Conservation (phyloP, 2,797 vertebrate species). For the Bradypodion pumilum region DNA sequence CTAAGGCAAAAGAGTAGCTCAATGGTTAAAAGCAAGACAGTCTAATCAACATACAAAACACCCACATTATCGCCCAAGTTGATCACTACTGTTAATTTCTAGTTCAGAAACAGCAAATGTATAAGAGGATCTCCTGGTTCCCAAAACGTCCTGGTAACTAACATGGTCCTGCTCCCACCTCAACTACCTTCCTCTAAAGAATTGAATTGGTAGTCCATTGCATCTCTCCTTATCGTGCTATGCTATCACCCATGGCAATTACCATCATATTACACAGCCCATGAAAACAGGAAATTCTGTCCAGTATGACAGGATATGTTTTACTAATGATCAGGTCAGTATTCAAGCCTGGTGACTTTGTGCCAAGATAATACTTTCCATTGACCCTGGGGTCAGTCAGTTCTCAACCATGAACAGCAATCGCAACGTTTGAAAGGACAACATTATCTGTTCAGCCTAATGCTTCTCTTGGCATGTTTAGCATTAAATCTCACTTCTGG, state of each 20-base stretch:
- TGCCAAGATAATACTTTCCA: background rate
- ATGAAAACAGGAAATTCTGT: background rate
- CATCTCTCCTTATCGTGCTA: background rate
- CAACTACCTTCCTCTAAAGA: background rate
- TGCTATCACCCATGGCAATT: too few species aligned
- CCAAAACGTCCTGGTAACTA: background rate
- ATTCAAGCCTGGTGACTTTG: background rate
- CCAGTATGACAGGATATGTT: background rate
- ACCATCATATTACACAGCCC: background rate
- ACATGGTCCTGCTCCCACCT: background rate
- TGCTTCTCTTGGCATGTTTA: background rate
- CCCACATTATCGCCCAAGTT: background rate
- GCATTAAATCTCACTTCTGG: background rate
- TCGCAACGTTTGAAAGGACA: background rate
- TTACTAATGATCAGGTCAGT: background rate
- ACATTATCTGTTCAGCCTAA: background rate
- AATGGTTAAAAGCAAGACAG: background rate
- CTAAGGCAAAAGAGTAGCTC: too few species aligned
- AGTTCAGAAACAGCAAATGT: background rate
- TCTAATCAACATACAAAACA: background rate
- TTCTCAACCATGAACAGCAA: background rate
- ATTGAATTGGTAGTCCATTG: background rate
- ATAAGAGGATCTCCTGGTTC: background rate
- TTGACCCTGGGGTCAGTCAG: background rate
- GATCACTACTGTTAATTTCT: background rate